Evolutionary conservation across 2,888 invertebrate species (phyloP).

Genomic region (Chymomyza caudatula): DNA sequence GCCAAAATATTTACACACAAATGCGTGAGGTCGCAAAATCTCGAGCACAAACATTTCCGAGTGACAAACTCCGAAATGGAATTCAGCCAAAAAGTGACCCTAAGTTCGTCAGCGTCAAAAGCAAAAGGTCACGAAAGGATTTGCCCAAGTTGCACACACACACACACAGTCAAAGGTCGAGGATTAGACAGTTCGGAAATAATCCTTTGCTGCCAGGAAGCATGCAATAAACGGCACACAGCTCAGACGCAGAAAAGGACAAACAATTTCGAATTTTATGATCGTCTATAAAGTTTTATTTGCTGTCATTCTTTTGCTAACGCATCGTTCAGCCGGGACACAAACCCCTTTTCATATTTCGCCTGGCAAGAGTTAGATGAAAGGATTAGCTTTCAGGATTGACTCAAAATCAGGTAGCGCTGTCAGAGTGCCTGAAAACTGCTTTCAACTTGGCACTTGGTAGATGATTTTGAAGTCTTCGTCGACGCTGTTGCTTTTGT

Average conservation of each 20-base stretch:
- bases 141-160: conserved; percentile 33
- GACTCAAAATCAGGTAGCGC: neutral
- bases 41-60: neutral
- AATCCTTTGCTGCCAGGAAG: conserved; percentile 74
- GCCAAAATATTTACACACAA: neutral
- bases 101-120: neutral
- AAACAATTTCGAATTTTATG: conserved; percentile 47
- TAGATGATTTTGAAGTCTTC: neutral
- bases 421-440: conserved; percentile 4
- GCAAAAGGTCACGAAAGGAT: conserved; percentile 55
- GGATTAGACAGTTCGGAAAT: conserved; percentile 59
- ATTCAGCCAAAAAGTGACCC: neutral
- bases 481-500: conserved; percentile 27
- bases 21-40: neutral
- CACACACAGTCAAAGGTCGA: conserved; percentile 10
- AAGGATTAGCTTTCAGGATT: conserved; percentile 63
- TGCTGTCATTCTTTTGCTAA: conserved; percentile 54
- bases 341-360: conserved; percentile 50
- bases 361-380: conserved; percentile 58
- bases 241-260: conserved; percentile 22
- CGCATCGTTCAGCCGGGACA: conserved; percentile 41
- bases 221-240: conserved; percentile 47
- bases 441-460: neutral
- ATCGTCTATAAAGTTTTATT: conserved; percentile 59
- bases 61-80: neutral